These are phyloP conservation scores for Apostichopus parvimensis DNA, from an alignment of 35 echinoderm and acorn worm species.

Conservation along the genomic window DNA sequence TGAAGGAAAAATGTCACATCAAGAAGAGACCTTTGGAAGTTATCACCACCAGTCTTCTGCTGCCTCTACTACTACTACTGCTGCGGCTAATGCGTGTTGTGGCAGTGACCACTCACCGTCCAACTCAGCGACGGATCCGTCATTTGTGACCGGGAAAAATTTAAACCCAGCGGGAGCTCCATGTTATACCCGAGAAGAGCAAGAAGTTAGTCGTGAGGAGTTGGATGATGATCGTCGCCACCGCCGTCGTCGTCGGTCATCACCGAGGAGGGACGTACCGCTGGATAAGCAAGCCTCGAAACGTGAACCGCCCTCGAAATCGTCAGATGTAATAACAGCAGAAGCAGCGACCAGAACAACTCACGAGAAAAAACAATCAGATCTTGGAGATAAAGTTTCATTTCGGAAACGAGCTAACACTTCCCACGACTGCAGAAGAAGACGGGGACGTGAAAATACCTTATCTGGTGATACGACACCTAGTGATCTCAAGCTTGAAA, in stretches of 20 bases:
- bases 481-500: conserved; percentile 49
- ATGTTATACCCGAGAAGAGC: neutral
- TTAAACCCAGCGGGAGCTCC: neutral
- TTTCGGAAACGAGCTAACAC: neutral
- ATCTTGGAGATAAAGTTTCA: neutral
- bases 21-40: neutral
- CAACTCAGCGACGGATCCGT: neutral
- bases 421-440: neutral
- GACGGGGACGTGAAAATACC: neutral
- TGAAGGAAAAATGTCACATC: neutral
- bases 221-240: no score
- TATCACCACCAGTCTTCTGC: neutral
- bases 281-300: neutral
- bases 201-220: neutral
- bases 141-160: conserved; percentile 12
- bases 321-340: neutral
- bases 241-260: neutral
- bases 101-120: conserved; percentile 1
- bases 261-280: neutral
- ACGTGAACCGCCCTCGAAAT: neutral
- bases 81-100: neutral
- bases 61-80: neutral
- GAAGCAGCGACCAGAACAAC: neutral
- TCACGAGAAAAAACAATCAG: neutral
- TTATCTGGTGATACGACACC: conserved; percentile 30